These are phyloP conservation scores for Scaptomyza pallida DNA, from an alignment of 1,140 invertebrate species.

Conservation along the genomic window DNA sequence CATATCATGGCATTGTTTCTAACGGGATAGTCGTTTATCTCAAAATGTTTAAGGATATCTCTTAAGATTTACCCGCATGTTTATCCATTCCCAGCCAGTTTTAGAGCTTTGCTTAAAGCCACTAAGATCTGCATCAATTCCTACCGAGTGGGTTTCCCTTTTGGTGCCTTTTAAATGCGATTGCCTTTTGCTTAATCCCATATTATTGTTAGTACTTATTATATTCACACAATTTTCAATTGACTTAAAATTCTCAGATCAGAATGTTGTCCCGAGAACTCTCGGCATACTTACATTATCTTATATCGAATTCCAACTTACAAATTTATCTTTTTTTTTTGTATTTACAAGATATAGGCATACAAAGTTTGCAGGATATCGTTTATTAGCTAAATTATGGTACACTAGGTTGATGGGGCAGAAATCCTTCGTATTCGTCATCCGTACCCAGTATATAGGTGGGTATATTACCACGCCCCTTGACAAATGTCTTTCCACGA, in stretches of 20 bases:
- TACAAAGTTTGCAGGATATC: neutral
- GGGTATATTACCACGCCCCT: slow-evolving; percentile 89
- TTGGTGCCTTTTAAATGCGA: neutral
- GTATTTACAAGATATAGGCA: slow-evolving; percentile 30
- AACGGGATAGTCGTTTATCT: neutral
- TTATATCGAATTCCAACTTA: neutral
- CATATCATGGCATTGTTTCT: slow-evolving; percentile 14
- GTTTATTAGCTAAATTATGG: slow-evolving; percentile 26
- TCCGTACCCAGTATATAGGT: slow-evolving; percentile 90
- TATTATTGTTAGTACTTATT: neutral
- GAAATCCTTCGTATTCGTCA: slow-evolving; percentile 85
- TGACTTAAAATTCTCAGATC: neutral
- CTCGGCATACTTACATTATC: no score
- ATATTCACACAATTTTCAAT: neutral
- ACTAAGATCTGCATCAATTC: neutral
- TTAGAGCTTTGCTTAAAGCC: neutral
- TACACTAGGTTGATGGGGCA: slow-evolving; percentile 54
- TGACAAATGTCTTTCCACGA: slow-evolving; percentile 89
- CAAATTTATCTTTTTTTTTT: neutral
- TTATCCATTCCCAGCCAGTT: slow-evolving; percentile 21
- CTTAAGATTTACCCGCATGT: slow-evolving; percentile 20
- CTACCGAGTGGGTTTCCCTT: neutral
- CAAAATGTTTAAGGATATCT: no score
- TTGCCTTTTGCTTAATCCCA: neutral
- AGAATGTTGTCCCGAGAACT: no score